Evolutionary conservation across 2,888 invertebrate species (phyloP).

Genomic region (Pristionchus maxplancki): DNA sequence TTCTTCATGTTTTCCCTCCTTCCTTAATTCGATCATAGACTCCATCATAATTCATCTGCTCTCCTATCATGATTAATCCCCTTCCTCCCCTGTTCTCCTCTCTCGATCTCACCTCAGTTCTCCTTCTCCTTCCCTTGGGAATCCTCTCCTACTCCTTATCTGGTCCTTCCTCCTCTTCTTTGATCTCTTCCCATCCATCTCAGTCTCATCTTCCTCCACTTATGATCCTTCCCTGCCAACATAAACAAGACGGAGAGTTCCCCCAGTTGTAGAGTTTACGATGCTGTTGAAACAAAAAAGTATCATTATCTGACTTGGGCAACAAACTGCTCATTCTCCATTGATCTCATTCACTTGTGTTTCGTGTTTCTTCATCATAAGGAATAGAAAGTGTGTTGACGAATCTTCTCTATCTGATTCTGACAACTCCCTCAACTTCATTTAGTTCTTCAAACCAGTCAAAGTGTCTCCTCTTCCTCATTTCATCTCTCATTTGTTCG

Average conservation of each 20-base stretch:
- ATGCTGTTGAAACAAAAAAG: conserved; percentile 41
- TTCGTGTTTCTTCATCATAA: conserved; percentile 45
- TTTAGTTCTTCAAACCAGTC: background rate
- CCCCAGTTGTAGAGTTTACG: conserved; percentile 47
- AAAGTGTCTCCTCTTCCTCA: background rate
- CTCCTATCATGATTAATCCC: background rate
- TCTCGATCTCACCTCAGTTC: background rate
- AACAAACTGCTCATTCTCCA: background rate
- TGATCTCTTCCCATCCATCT: conserved; percentile 18
- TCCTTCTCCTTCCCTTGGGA: conserved; percentile 41
- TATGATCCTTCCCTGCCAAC: conserved; percentile 53
- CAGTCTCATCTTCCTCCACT: conserved; percentile 33
- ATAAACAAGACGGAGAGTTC: conserved; percentile 52
- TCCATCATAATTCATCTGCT: background rate
- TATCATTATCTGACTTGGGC: background rate
- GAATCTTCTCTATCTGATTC: conserved; percentile 33
- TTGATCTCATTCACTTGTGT: background rate
- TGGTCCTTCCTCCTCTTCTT: conserved; percentile 28
- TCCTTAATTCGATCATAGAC: background rate
- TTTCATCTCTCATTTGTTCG: conserved; percentile 7
- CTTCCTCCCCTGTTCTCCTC: background rate
- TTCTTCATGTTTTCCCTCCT: background rate
- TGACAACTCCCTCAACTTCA: conserved; percentile 1
- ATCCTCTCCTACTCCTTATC: background rate
- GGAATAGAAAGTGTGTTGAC: conserved; percentile 14